Conservation (phyloP, 2,113 vertebrate genomes). For the Embiotoca jacksoni region DNA sequence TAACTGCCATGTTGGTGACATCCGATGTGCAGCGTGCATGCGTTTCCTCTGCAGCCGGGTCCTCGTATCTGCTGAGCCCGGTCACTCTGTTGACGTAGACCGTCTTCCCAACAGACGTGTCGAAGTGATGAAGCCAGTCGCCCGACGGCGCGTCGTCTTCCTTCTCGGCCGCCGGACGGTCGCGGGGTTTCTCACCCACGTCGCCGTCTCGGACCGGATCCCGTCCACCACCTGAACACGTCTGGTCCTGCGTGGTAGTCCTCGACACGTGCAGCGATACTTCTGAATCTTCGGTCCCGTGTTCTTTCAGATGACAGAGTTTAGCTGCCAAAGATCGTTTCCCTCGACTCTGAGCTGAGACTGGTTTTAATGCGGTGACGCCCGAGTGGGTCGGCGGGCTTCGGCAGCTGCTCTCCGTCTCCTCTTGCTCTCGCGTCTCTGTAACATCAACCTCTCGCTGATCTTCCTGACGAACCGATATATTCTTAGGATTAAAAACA, state of each 20-base stretch:
- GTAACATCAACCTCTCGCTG: background rate
- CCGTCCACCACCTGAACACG: background rate
- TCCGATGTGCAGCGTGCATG: conserved; percentile 87
- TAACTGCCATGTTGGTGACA: conserved; percentile 91
- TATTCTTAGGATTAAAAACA: background rate
- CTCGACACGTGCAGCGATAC: conserved; percentile 16
- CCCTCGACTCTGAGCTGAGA: conserved; percentile 24
- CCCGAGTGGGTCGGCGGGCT: conserved; percentile 54
- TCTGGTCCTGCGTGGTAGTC: conserved; percentile 9
- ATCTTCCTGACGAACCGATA: conserved; percentile 6
- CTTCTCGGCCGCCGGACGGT: background rate
- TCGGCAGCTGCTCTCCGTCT: background rate
- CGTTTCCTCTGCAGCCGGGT: conserved; percentile 80
- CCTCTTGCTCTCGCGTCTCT: background rate
- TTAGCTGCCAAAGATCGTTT: conserved; percentile 88
- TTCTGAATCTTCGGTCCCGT: conserved; percentile 47
- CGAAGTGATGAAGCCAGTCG: conserved; percentile 90
- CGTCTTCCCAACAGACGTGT: conserved; percentile 84
- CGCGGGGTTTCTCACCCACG: conserved; percentile 24
- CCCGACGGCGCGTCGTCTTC: conserved; percentile 16
- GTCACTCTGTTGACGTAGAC: conserved; percentile 92
- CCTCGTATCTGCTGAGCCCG: conserved; percentile 90
- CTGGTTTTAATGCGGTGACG: conserved; percentile 64
- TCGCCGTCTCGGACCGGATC: conserved; percentile 15
- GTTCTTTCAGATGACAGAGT: conserved; percentile 86